phyloP scores from a whole-genome alignment of 2,888 invertebrate species.

The Netelia inedita region DNA sequence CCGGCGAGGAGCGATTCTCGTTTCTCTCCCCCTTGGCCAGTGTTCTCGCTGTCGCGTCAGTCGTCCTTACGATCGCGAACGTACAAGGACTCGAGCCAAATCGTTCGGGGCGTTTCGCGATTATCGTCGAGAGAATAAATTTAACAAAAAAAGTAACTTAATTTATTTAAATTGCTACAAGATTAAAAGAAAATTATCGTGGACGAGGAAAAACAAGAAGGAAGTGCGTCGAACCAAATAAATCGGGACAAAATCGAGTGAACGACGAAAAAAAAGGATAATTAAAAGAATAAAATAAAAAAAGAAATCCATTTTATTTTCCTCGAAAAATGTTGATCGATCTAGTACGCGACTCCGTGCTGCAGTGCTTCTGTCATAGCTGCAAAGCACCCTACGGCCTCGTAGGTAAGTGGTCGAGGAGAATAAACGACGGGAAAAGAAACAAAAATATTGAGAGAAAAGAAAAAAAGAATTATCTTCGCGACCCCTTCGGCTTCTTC shows the following conservation, averaged over 20 bases:
- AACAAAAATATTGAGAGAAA: constrained; percentile 7
- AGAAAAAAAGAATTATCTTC: background rate
- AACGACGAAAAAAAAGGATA: background rate
- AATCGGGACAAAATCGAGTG: background rate
- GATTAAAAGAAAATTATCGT: no score
- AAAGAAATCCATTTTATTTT: constrained; percentile 11
- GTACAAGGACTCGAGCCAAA: constrained; percentile 40
- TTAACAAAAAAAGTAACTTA: background rate
- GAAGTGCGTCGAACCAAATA: background rate
- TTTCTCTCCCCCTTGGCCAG: constrained; percentile 70
- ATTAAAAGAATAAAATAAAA: constrained; percentile 21
- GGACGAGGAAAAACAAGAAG: background rate
- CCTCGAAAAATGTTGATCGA: constrained; percentile 92
- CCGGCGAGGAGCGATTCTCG: background rate
- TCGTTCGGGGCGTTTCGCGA: background rate
- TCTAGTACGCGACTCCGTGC: constrained; percentile 95
- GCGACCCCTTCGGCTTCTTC: background rate
- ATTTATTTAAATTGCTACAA: no score
- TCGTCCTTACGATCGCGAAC: constrained; percentile 49
- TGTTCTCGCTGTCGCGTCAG: constrained; percentile 37
- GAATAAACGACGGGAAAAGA: no score
- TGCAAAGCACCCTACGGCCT: constrained; percentile 92
- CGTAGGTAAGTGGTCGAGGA: constrained; percentile 81
- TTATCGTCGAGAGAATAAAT: background rate
- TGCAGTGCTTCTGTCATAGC: constrained; percentile 97